Evolutionary conservation across 1,140 invertebrate species (phyloP), one percentile per base, ranked within the genome.

Genomic region (Spodoptera litura): DNA sequence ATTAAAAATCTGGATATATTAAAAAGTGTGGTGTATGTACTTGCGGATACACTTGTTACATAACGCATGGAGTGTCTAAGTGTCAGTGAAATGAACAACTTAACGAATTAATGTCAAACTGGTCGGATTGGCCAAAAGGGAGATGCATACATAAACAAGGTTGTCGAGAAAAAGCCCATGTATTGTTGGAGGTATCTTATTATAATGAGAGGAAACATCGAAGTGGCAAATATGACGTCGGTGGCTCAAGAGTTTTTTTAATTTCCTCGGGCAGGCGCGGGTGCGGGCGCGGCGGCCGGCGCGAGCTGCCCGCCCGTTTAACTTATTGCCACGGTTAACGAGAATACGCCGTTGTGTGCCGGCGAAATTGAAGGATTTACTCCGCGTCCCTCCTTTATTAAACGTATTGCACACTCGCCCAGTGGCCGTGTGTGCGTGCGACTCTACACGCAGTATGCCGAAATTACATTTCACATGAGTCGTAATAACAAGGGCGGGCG

Each of bases 381-480:
- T 93, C 88, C 87, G 88, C 91, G 91, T 93, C 93, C 91, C 91
- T 93, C 91, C 93, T 94, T 93, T 94, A 94, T 94, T 94, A 94
- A 93, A 94, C 91, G 87, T 92, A 93, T 89, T 93, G 91, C 91
- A 92, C 91, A 93, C 92, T 87, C 79, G 70, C 68, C 72, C 71
- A 62, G 20, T 72, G 38, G 66, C 70, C 79, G 35, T 87, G 89
- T 90, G 88, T 91, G 90, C 80, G 89, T 90, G 84, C 74, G 80
- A 87, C 85, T 86, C 84, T 89, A 90, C 88, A 91, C 88, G 89
- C 89, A 91, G 89, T 88, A 90, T 89, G 88, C 89, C 91, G 89
- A 94, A 94, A 94, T 94, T 94, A 94, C 93, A 93, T 94, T 93
- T 93, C 92, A 91, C 91, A 93, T 93, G 91, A 94, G 91, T 93